Evolutionary conservation across 2,797 vertebrate genomes (phyloP).

Genomic region (Fundulus diaphanus): DNA sequence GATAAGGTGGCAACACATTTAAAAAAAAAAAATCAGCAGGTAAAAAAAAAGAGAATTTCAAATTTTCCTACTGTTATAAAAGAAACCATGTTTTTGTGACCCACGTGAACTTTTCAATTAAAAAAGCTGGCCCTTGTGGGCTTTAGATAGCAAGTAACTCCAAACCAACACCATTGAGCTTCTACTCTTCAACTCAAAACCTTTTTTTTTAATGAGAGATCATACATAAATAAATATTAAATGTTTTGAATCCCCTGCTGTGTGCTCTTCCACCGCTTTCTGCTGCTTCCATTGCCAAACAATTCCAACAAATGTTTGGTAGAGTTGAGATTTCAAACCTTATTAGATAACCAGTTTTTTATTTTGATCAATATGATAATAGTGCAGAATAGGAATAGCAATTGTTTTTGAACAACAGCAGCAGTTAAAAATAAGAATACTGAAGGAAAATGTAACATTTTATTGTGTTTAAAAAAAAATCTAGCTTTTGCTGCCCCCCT

Average conservation of each 20-base stretch:
- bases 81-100: background rate
- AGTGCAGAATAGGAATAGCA: background rate
- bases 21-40: background rate
- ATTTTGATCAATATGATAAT: background rate
- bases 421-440: background rate
- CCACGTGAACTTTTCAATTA: background rate
- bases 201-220: background rate
- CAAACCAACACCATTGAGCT: background rate
- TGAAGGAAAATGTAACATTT: conserved; percentile 27
- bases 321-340: background rate
- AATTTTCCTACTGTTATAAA: too few relatives aligned
- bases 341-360: background rate
- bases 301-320: too few relatives aligned
- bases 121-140: background rate
- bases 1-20: too few relatives aligned
- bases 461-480: conserved; percentile 27
- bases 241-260: background rate
- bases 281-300: background rate
- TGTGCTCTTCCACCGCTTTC: background rate
- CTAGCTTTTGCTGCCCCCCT: background rate
- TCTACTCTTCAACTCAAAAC: background rate
- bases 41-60: too few relatives aligned
- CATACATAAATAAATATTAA: background rate
- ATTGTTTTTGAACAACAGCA: too few relatives aligned
- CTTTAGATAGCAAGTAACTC: background rate